These are phyloP conservation scores for Perithous albicinctus DNA, from an alignment of 2,888 invertebrate species.

Conservation along the genomic window DNA sequence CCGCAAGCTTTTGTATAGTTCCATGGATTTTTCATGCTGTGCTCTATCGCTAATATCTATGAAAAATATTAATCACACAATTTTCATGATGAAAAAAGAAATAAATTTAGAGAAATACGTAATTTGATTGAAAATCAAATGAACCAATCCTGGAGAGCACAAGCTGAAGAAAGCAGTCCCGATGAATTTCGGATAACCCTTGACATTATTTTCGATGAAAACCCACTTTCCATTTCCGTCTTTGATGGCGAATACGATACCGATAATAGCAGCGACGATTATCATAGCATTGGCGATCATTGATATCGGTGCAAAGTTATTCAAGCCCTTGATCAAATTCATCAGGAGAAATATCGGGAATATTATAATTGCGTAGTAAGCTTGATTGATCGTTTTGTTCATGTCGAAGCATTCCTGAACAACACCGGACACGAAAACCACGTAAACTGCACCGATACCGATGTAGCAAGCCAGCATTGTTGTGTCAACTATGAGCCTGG, in stretches of 20 bases:
- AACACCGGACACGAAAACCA: constrained; percentile 73
- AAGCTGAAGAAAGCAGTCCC: constrained; percentile 75
- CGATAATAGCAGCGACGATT: constrained; percentile 68
- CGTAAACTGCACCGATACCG: constrained; percentile 75
- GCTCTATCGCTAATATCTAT: constrained; percentile 75
- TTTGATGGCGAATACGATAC: constrained; percentile 71
- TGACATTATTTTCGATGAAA: constrained; percentile 63
- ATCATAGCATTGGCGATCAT: constrained; percentile 72
- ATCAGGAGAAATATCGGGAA: constrained; percentile 73
- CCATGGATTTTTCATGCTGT: constrained; percentile 73
- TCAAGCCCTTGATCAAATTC: constrained; percentile 71
- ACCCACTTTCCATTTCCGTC: constrained; percentile 71
- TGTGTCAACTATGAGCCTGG: constrained; percentile 69
- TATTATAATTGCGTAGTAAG: constrained; percentile 71
- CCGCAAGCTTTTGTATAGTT: constrained; percentile 72
- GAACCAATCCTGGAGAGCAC: constrained; percentile 75
- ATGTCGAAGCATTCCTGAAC: constrained; percentile 72
- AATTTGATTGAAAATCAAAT: constrained; percentile 4
- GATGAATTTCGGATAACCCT: constrained; percentile 74
- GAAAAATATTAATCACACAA: background rate
- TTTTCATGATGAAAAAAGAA: background rate
- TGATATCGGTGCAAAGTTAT: constrained; percentile 71
- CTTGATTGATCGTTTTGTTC: constrained; percentile 65
- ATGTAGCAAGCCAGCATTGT: constrained; percentile 72
- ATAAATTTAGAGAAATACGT: background rate